A percentile compares a stretch with the other conserved stretches of the same genome.
These are phyloP conservation scores for Hyperopisus bebe DNA, from an alignment of 2,113 vertebrate species.

Conservation along the genomic window DNA sequence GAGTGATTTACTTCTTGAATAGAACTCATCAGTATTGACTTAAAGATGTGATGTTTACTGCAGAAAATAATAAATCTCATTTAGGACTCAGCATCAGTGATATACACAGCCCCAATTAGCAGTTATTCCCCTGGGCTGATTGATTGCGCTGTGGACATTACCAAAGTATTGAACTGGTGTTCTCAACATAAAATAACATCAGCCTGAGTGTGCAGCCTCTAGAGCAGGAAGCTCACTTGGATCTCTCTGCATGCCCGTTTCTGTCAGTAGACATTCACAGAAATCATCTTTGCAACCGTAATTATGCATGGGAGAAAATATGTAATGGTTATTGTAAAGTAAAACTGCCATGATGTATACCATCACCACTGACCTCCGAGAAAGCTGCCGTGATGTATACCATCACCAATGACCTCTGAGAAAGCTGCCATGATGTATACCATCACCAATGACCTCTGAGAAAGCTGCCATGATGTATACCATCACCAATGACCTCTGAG, in stretches of 20 bases:
- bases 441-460: background rate
- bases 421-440: background rate
- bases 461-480: too few relatives aligned
- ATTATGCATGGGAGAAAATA: background rate
- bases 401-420: background rate
- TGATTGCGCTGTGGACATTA: background rate
- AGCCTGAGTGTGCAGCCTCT: background rate
- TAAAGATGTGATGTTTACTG: background rate
- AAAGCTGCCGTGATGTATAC: background rate
- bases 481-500: too few relatives aligned
- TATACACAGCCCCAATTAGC: background rate
- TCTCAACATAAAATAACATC: background rate
- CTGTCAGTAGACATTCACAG: background rate
- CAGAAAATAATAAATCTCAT: slow-evolving; percentile 10
- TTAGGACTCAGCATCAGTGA: slow-evolving; percentile 6
- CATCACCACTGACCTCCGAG: background rate
- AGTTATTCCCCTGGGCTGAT: slow-evolving; percentile 4
- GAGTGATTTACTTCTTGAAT: slow-evolving; percentile 8
- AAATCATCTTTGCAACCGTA: background rate
- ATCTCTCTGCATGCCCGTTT: background rate
- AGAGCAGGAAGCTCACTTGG: too few relatives aligned
- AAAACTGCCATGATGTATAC: background rate
- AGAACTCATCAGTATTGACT: slow-evolving; percentile 5
- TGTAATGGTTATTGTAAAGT: background rate
- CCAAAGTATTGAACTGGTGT: background rate